These are phyloP conservation scores for Oophaga pumilio DNA, from an alignment of 2,113 vertebrate genomes.

Conservation along the genomic window DNA sequence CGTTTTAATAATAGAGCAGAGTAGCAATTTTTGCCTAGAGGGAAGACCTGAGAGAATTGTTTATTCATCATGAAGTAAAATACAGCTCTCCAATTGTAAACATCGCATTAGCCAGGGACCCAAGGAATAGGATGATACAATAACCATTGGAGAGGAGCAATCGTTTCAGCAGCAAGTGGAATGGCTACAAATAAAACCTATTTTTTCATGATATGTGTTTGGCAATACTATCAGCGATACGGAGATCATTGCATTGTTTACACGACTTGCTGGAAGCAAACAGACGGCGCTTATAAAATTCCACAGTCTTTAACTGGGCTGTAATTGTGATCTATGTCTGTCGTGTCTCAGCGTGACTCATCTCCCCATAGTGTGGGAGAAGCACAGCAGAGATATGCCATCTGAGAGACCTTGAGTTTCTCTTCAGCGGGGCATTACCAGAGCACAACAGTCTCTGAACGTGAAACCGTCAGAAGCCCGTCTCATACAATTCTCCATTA, in stretches of 20 bases:
- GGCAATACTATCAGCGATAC: neutral
- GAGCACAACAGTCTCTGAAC: neutral
- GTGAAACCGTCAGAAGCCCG: neutral
- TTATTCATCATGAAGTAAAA: neutral
- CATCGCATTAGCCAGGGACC: neutral
- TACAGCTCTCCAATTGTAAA: neutral
- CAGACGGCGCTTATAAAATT: neutral
- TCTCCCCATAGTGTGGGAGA: slow-evolving; percentile 16
- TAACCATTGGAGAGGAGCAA: neutral
- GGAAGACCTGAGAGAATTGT: neutral
- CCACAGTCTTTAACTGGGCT: neutral
- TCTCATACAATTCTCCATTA: neutral
- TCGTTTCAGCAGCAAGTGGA: neutral
- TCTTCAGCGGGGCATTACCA: neutral
- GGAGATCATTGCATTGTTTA: neutral
- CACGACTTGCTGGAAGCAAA: slow-evolving; percentile 19
- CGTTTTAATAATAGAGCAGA: neutral
- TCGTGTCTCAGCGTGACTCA: slow-evolving; percentile 38
- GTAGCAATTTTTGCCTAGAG: neutral
- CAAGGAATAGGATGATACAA: neutral
- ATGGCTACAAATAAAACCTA: neutral
- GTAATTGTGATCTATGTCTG: slow-evolving; percentile 29
- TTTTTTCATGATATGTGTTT: neutral
- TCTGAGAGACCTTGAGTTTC: slow-evolving; percentile 20
- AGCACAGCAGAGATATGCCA: neutral